Percentiles rank a stretch among this genome's conserved stretches.
Conservation (phyloP, 2,797 vertebrate species). For the Rousettus madagascariensis region DNA sequence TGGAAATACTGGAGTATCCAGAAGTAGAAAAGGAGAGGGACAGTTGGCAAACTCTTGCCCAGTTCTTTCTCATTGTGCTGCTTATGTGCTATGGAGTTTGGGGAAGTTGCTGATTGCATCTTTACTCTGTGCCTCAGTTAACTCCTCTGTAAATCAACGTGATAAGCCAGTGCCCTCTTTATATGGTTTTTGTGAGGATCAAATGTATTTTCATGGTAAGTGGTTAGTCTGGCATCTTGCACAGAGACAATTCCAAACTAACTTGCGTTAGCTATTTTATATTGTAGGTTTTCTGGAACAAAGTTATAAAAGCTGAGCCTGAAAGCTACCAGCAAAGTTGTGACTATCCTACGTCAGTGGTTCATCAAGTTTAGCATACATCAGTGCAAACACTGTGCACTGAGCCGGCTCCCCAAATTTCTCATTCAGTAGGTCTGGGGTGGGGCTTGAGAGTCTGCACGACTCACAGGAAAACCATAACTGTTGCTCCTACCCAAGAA, state of each 20-base stretch:
- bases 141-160: background rate
- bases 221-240: background rate
- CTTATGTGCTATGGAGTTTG: accelerated
- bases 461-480: background rate
- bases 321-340: background rate
- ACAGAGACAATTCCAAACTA: background rate
- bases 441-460: background rate
- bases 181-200: background rate
- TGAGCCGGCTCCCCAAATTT: background rate
- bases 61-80: background rate
- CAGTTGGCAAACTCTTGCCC: background rate
- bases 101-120: background rate
- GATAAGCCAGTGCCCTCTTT: background rate
- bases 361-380: background rate
- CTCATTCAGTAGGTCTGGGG: background rate
- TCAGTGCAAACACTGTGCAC: background rate
- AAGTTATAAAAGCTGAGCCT: background rate
- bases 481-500: background rate
- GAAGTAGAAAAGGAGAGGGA: background rate
- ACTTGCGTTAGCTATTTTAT: background rate
- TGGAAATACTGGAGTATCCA: accelerated
- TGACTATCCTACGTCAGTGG: background rate
- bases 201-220: background rate
- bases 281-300: background rate
- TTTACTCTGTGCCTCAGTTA: background rate